Evolutionary conservation across 2,888 invertebrate species (phyloP).

Genomic region (Platerodrilus igneus): DNA sequence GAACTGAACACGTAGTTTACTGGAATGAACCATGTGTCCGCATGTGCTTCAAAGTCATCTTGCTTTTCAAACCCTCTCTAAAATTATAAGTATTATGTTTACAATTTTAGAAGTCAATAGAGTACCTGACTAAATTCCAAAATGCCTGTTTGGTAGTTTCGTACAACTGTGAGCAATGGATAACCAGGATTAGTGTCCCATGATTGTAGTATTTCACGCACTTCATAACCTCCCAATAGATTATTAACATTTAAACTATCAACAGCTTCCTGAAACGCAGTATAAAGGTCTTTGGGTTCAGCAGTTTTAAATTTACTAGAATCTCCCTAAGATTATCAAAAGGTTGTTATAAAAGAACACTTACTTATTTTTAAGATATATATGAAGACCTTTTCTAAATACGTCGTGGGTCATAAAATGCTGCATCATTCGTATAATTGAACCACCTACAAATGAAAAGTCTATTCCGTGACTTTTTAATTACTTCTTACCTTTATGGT

Average conservation of each 20-base stretch:
- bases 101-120: background rate
- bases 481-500: conserved; percentile 13
- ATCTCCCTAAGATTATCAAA: too few relatives aligned
- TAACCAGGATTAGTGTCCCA: conserved; percentile 16
- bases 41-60: background rate
- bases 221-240: conserved; percentile 8
- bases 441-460: conserved; percentile 50
- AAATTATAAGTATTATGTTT: too few relatives aligned
- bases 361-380: conserved; percentile 20
- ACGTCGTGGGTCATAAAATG: conserved; percentile 19
- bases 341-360: background rate
- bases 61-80: background rate
- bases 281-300: conserved; percentile 12
- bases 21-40: conserved; percentile 12
- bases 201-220: conserved; percentile 14
- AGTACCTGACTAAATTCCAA: conserved; percentile 15
- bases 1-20: conserved; percentile 11
- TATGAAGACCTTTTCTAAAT: conserved; percentile 18
- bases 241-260: conserved; percentile 4
- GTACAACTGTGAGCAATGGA: conserved; percentile 15
- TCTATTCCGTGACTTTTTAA: background rate
- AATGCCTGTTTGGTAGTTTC: conserved; percentile 15
- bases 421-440: conserved; percentile 48
- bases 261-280: conserved; percentile 12
- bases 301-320: conserved; percentile 12